Conservation (phyloP, 2,113 vertebrate genomes). For the Xenotilapia caudafasciata region DNA sequence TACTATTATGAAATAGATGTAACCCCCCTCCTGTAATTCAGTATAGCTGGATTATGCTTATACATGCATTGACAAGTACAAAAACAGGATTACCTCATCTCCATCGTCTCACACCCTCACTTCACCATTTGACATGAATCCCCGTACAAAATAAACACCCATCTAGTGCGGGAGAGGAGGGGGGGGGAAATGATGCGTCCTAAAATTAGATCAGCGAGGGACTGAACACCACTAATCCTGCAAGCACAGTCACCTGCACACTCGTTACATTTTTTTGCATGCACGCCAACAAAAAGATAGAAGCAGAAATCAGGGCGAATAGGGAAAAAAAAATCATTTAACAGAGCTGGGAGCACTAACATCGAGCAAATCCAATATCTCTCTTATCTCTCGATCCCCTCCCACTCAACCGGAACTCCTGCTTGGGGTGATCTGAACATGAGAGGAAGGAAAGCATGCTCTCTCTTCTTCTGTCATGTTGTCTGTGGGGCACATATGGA, state of each 20-base stretch:
- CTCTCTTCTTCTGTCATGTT: slow-evolving; percentile 10
- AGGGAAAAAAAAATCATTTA: slow-evolving; percentile 28
- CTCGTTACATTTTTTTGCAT: slow-evolving; percentile 26
- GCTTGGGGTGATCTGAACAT: slow-evolving; percentile 57
- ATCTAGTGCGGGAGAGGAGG: background rate
- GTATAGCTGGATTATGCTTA: slow-evolving; percentile 42
- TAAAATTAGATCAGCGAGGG: slow-evolving; percentile 65
- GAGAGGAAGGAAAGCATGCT: slow-evolving; percentile 18
- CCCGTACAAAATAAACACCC: slow-evolving; percentile 49
- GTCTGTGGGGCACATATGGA: slow-evolving; percentile 35
- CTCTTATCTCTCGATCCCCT: slow-evolving; percentile 62
- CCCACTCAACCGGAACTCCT: slow-evolving; percentile 78
- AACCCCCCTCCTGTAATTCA: slow-evolving; percentile 31
- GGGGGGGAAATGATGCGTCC: slow-evolving; percentile 18
- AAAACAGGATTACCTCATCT: slow-evolving; percentile 63
- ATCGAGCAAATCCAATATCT: slow-evolving; percentile 62
- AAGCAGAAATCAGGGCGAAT: slow-evolving; percentile 57
- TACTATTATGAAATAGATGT: slow-evolving; percentile 14
- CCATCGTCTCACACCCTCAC: slow-evolving; percentile 45
- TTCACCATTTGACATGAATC: slow-evolving; percentile 57
- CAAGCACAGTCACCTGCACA: slow-evolving; percentile 53
- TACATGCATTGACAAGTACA: slow-evolving; percentile 33
- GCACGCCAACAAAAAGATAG: slow-evolving; percentile 39
- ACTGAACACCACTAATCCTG: slow-evolving; percentile 55
- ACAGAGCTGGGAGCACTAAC: slow-evolving; percentile 40